Percentiles rank a stretch among this genome's conserved stretches.
phyloP scores from a whole-genome alignment of 2,113 vertebrate genomes.

The Rhea americana region DNA sequence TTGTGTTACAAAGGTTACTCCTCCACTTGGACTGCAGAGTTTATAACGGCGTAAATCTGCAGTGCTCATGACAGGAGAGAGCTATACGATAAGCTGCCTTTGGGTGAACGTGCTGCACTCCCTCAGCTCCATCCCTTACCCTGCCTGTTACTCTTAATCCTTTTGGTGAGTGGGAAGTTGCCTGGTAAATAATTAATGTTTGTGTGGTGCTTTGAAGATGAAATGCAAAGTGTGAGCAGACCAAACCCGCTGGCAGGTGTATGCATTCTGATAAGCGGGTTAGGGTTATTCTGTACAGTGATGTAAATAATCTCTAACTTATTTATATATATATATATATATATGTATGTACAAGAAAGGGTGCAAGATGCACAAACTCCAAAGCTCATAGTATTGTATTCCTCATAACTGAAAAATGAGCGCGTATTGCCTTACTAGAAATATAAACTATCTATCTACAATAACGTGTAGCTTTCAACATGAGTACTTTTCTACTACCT shows the following conservation, averaged over 20 bases:
- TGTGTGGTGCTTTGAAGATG: background rate
- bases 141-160: background rate
- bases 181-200: slow-evolving; percentile 9
- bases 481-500: background rate
- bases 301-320: slow-evolving; percentile 53
- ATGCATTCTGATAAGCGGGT: background rate
- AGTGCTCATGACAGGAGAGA: background rate
- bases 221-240: background rate
- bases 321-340: slow-evolving; percentile 13
- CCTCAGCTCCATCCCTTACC: background rate
- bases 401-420: background rate
- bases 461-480: background rate
- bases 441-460: background rate
- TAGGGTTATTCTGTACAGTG: slow-evolving; percentile 15
- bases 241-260: background rate
- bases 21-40: background rate
- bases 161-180: slow-evolving; percentile 5
- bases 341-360: background rate
- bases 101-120: background rate
- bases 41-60: background rate
- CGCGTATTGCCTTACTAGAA: background rate
- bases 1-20: background rate
- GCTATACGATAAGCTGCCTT: background rate
- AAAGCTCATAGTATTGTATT: background rate
- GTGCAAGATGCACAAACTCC: background rate